phyloP scores from a whole-genome alignment of 2,797 vertebrate species.

The Halcyon leucocephala region DNA sequence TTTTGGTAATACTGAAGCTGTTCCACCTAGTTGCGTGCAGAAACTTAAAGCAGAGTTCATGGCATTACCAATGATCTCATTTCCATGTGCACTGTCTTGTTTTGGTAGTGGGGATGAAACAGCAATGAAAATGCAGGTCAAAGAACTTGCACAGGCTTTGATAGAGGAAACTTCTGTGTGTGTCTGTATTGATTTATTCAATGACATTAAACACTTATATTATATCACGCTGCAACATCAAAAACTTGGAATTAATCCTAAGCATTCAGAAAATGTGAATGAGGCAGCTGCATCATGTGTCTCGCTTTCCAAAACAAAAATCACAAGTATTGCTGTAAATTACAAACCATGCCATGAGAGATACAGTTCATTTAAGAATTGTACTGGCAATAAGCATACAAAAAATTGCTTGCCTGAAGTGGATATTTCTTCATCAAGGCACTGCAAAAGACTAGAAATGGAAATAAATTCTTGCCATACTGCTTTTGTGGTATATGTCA shows the following conservation, averaged over 20 bases:
- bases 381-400: constrained; percentile 12
- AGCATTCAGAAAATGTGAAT: background rate
- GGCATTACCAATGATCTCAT: constrained; percentile 83
- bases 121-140: constrained; percentile 78
- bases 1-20: constrained; percentile 86
- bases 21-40: constrained; percentile 81
- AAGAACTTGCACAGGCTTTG: constrained; percentile 82
- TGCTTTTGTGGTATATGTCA: constrained; percentile 82
- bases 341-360: background rate
- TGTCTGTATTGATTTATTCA: constrained; percentile 77
- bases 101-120: constrained; percentile 69
- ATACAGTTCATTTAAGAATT: background rate
- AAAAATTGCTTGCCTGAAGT: constrained; percentile 3
- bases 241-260: background rate
- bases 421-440: constrained; percentile 7
- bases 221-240: constrained; percentile 78
- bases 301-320: background rate
- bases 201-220: constrained; percentile 77
- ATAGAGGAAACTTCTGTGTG: constrained; percentile 79
- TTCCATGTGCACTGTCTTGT: constrained; percentile 86
- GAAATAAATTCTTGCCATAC: constrained; percentile 72
- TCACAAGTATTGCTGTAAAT: background rate
- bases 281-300: background rate
- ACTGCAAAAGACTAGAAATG: constrained; percentile 75
- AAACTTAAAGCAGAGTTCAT: constrained; percentile 85